Evolutionary conservation across 2,113 vertebrate species (phyloP).

Genomic region (Entosphenus tridentatus): DNA sequence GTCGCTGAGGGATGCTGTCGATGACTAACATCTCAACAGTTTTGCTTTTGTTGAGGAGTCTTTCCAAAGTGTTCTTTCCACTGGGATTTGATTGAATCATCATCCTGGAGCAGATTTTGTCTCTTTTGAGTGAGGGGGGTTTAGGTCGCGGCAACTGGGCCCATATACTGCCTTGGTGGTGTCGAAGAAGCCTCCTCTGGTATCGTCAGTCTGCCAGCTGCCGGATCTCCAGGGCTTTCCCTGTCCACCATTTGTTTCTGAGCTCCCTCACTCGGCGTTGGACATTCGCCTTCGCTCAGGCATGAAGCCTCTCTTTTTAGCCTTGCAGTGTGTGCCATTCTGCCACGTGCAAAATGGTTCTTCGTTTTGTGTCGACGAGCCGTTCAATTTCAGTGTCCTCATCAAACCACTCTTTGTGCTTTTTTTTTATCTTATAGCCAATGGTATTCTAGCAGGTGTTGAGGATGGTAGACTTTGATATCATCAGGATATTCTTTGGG

Average conservation of each 20-base stretch:
- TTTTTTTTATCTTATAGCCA: neutral
- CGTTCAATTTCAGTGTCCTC: neutral
- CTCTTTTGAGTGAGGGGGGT: neutral
- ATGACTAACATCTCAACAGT: neutral
- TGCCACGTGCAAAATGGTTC: neutral
- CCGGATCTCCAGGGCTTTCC: neutral
- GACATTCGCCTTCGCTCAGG: neutral
- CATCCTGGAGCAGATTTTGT: neutral
- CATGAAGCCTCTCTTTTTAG: neutral
- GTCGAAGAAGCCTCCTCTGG: neutral
- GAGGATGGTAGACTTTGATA: neutral
- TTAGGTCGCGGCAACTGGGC: neutral
- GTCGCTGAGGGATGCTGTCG: neutral
- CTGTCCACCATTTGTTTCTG: slow-evolving; percentile 1
- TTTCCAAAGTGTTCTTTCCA: neutral
- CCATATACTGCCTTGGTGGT: neutral
- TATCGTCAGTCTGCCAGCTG: neutral
- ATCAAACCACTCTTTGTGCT: neutral
- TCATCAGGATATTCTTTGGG: neutral
- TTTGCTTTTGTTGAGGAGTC: neutral
- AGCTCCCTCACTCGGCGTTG: neutral
- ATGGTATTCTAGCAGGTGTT: neutral
- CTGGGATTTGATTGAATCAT: neutral
- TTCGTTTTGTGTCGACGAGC: neutral
- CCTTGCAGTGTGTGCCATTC: neutral